A percentile compares a stretch with the other conserved stretches of the same genome.
Evolutionary conservation across 2,888 invertebrate species (phyloP).

Genomic region (Cryptocephalus moraei): DNA sequence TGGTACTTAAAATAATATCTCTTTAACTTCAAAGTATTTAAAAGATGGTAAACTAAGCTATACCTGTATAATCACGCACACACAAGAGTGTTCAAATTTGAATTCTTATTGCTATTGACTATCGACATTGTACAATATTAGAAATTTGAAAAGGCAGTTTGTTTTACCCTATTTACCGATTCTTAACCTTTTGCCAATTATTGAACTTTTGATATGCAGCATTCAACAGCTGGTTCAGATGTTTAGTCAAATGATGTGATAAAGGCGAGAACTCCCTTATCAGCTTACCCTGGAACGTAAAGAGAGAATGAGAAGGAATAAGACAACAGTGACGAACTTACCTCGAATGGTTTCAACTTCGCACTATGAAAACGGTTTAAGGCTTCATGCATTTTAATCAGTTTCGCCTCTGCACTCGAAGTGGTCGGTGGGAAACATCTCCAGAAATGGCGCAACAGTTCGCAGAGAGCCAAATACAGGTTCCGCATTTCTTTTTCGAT

Average conservation of each 20-base stretch:
- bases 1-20: no score
- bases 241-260: constrained; percentile 70
- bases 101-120: no score
- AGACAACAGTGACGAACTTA: constrained; percentile 28
- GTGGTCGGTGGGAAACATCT: constrained; percentile 78
- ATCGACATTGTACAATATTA: no score
- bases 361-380: constrained; percentile 79
- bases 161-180: no score
- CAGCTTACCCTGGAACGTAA: constrained; percentile 58
- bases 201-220: constrained; percentile 79
- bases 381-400: constrained; percentile 82
- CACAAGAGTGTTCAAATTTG: no score
- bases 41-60: no score
- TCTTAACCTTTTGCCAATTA: constrained; percentile 59
- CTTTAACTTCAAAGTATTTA: no score
- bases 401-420: constrained; percentile 64
- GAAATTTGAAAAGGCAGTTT: no score
- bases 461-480: constrained; percentile 77
- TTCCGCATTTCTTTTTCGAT: constrained; percentile 76
- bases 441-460: constrained; percentile 92
- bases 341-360: constrained; percentile 78
- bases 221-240: constrained; percentile 78
- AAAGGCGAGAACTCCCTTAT: constrained; percentile 71
- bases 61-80: no score
- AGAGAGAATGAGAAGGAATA: not conserved